Evolutionary conservation across 2,113 vertebrate genomes (phyloP).

Genomic region (Lampris incognitus): DNA sequence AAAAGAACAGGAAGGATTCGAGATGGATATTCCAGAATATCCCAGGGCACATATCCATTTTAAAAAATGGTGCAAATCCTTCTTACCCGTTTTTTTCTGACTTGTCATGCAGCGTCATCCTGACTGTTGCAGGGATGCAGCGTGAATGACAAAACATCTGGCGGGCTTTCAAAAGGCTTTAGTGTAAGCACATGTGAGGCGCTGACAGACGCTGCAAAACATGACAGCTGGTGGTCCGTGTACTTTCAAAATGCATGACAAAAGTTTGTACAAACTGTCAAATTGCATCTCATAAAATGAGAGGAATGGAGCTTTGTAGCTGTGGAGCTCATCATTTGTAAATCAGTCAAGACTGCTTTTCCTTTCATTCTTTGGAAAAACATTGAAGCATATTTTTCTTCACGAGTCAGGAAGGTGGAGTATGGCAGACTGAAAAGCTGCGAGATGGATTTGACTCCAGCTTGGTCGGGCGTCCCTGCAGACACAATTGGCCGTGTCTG

Average conservation of each 20-base stretch:
- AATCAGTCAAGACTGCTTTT: no score
- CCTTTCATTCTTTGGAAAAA: no score
- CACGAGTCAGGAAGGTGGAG: no score
- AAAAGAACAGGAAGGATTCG: neutral
- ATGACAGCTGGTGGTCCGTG: conserved; percentile 37
- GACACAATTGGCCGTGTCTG: no score
- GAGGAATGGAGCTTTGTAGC: conserved; percentile 29
- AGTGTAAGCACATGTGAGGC: conserved; percentile 26
- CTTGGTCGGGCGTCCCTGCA: no score
- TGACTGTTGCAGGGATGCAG: conserved; percentile 24
- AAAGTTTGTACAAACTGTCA: conserved; percentile 62
- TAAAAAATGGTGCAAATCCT: conserved; percentile 33
- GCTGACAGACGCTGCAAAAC: conserved; percentile 10
- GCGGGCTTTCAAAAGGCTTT: conserved; percentile 12
- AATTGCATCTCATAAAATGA: conserved; percentile 40
- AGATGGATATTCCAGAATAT: neutral
- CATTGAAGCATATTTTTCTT: no score
- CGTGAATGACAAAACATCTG: conserved; percentile 59
- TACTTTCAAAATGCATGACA: conserved; percentile 37
- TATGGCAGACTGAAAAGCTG: no score
- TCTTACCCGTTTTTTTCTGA: conserved; percentile 53
- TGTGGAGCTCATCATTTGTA: no score
- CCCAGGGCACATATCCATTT: conserved; percentile 27
- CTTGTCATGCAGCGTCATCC: conserved; percentile 31
- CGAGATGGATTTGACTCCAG: no score